Evolutionary conservation across 2,797 vertebrate species (phyloP), one percentile per base, ranked within the genome.

Genomic region (Manis pentadactyla): DNA sequence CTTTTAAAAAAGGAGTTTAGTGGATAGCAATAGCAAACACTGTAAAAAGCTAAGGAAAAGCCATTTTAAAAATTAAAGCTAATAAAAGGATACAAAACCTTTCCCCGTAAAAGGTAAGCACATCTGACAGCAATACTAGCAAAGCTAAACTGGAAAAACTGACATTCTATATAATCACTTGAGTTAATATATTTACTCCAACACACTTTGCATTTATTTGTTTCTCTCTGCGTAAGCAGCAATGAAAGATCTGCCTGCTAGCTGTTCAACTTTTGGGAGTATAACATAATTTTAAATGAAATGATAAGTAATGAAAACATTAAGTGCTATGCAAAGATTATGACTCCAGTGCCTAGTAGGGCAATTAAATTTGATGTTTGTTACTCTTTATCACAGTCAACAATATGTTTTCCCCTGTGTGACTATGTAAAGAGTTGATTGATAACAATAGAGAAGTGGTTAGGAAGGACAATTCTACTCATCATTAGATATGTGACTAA

Each of bases 321-420:
- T 98, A 98, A 97, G 96, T 97, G 94, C 97, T 96, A 66, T 96
- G 61, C 97, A 98, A 98, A 98, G 97, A 98, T 98, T 98, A 98
- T 93, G 95, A 96, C 85, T 98, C 89, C 63, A 96, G 93, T 97
- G 97, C 94, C 97, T 93, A 46, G 73, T 96, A 94, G 69, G 74
- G 93, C 98, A 98, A 98, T 98, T 98, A 98, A 98, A 98, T 98
- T 95, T 98, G 95, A 98, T 97, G 97, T 98, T 97, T 98, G 92
- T 98, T 98, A 97, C 95, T 97, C 97, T 97, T 75, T 97, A 97
- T 92, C 93, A 83, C 93, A 97, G 94, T 98, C 97, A 97, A 95
- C 97, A 97, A 97, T 96, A 93, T 89, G 90, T 97, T 96, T 98
- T 98, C 95, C 93, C 95, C 57, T 27, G 86, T 94, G 97, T 94